These are phyloP conservation scores for Bombus difficillimus DNA, from an alignment of 1,140 invertebrate genomes.

Conservation along the genomic window DNA sequence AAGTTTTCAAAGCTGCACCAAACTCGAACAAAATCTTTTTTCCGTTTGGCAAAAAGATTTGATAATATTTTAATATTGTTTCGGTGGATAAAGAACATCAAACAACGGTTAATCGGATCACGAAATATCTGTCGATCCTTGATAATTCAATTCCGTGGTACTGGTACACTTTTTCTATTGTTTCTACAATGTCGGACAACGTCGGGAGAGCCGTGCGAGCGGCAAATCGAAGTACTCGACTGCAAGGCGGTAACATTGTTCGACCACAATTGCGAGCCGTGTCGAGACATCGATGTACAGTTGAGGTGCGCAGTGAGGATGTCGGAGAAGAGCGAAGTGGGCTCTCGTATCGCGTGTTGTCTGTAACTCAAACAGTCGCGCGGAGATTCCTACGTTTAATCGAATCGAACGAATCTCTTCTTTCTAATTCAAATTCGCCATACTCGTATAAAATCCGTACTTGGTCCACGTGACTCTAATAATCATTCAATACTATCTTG, in stretches of 20 bases:
- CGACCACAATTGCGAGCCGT: constrained; percentile 58
- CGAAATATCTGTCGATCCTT: not conserved
- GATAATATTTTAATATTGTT: not conserved
- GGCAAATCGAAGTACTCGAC: constrained; percentile 64
- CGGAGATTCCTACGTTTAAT: constrained; percentile 21
- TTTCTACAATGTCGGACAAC: constrained; percentile 24
- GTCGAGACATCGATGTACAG: constrained; percentile 67
- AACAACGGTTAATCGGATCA: too few relatives aligned
- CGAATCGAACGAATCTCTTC: not conserved
- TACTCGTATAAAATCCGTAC: not conserved
- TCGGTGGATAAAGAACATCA: not conserved
- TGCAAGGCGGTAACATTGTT: constrained; percentile 65
- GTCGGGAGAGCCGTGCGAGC: constrained; percentile 39
- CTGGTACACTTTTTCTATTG: constrained; percentile 26
- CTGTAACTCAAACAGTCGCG: constrained; percentile 46
- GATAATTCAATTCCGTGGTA: not conserved
- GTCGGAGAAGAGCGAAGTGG: constrained; percentile 56
- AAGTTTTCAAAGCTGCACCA: not conserved
- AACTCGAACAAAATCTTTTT: not conserved
- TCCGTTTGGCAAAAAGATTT: not conserved
- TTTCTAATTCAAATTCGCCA: not conserved
- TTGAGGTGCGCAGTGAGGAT: constrained; percentile 67
- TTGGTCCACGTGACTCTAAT: not conserved
- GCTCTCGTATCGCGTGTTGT: constrained; percentile 63
- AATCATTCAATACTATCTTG: not conserved